Conservation (phyloP, 1,140 invertebrate genomes). For the Drosophila persimilis region DNA sequence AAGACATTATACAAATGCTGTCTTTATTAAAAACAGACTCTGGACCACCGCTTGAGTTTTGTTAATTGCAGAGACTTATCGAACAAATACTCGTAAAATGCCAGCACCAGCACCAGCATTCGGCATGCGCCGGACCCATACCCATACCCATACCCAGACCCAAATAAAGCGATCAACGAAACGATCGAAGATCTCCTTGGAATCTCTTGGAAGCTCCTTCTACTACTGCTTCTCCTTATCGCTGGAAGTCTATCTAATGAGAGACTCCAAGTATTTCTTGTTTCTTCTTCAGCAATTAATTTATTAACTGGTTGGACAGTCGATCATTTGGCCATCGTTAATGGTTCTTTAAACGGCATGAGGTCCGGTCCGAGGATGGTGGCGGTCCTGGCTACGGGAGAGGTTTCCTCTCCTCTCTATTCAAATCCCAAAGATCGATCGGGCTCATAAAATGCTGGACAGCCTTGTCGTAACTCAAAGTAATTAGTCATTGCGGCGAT, state of each 20-base stretch:
- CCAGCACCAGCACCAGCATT: constrained; percentile 26
- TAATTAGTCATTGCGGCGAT: constrained; percentile 67
- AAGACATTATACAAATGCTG: constrained; percentile 77
- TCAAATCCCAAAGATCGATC: constrained; percentile 25
- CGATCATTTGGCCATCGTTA: constrained; percentile 50
- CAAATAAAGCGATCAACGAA: constrained; percentile 55
- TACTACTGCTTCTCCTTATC: constrained; percentile 17
- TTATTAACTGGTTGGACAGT: constrained; percentile 48
- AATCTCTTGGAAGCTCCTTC: neutral
- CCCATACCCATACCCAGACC: constrained; percentile 1
- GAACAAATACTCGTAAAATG: constrained; percentile 23
- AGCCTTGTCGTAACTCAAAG: constrained; percentile 39
- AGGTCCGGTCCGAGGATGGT: constrained; percentile 47
- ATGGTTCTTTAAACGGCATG: constrained; percentile 54
- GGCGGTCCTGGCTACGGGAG: neutral
- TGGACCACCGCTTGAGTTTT: constrained; percentile 52
- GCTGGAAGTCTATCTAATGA: constrained; percentile 54
- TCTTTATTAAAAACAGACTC: constrained; percentile 65
- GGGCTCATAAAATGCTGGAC: constrained; percentile 39
- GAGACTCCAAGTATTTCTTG: constrained; percentile 16
- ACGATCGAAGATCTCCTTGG: neutral
- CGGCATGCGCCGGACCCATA: constrained; percentile 24
- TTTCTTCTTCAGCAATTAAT: constrained; percentile 49
- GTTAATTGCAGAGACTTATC: constrained; percentile 60
- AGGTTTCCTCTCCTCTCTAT: neutral